A percentile compares a stretch with the other conserved stretches of the same genome.
phyloP scores from a whole-genome alignment of 2,797 vertebrate species.

The Macrochelys suwanniensis region DNA sequence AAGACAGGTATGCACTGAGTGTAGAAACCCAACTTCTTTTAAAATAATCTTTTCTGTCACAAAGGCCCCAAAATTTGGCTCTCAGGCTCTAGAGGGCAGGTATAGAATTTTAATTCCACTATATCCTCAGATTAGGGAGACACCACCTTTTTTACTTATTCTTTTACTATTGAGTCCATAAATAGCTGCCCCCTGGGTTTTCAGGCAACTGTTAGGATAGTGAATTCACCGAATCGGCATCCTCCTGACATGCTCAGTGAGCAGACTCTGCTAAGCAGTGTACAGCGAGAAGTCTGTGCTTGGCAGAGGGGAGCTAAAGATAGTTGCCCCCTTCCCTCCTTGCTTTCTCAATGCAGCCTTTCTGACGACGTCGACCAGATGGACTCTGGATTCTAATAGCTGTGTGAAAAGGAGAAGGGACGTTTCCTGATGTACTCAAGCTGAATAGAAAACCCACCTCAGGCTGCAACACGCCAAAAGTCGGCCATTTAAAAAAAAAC shows the following conservation, averaged over 20 bases:
- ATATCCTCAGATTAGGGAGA: neutral
- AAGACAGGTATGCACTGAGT: neutral
- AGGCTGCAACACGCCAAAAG: constrained; percentile 63
- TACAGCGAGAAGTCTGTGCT: neutral
- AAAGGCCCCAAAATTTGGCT: neutral
- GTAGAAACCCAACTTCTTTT: neutral
- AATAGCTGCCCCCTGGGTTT: neutral
- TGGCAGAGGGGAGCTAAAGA: accelerated
- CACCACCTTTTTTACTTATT: neutral
- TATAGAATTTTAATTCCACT: neutral
- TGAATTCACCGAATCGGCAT: neutral
- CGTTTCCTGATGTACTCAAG: constrained; percentile 27
- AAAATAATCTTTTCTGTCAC: neutral
- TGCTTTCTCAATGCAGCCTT: neutral
- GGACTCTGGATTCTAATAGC: constrained; percentile 24
- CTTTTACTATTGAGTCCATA: neutral
- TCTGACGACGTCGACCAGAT: constrained; percentile 43
- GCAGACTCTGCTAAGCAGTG: neutral
- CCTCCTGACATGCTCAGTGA: neutral
- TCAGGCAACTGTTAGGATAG: neutral
- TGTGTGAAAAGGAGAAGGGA: constrained; percentile 59
- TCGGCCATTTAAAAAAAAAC: constrained; percentile 48
- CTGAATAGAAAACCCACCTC: constrained; percentile 72
- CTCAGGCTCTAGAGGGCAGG: neutral
- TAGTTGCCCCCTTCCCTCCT: neutral